These are phyloP conservation scores for Cataglyphis hispanica DNA, from an alignment of 1,140 invertebrate species.

Conservation along the genomic window DNA sequence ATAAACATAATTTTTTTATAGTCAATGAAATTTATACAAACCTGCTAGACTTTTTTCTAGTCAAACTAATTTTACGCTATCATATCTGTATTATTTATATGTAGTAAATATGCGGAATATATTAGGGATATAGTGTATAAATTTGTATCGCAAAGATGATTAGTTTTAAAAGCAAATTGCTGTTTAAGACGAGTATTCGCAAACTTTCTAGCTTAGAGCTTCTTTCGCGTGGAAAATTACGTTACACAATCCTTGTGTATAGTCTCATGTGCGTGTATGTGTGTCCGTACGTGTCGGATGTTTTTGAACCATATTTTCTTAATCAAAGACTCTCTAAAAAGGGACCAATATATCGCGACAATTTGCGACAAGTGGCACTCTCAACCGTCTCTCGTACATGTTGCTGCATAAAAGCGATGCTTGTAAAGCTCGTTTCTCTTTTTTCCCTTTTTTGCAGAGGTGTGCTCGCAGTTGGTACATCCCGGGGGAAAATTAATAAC, in stretches of 20 bases:
- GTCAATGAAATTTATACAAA: too few species aligned
- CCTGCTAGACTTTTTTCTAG: too few species aligned
- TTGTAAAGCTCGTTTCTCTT: conserved; percentile 1
- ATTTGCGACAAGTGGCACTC: conserved; percentile 25
- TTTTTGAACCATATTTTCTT: neutral
- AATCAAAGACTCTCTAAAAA: neutral
- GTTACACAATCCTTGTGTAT: neutral
- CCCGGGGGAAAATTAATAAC: conserved; percentile 46
- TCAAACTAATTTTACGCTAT: too few species aligned
- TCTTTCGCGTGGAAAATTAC: neutral
- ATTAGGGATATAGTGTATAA: too few species aligned
- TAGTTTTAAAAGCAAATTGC: neutral
- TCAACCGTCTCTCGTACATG: neutral
- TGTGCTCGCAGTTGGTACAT: neutral
- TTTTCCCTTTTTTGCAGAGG: neutral
- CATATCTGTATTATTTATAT: neutral
- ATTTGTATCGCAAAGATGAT: neutral
- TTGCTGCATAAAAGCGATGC: neutral
- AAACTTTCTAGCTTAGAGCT: neutral
- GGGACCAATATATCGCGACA: conserved; percentile 14
- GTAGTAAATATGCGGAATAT: neutral
- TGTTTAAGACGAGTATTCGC: neutral
- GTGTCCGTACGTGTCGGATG: too few species aligned
- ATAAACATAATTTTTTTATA: too few species aligned
- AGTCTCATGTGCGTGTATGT: neutral